Conservation (phyloP, 2,797 vertebrate species). For the Sebastes wilsoni region DNA sequence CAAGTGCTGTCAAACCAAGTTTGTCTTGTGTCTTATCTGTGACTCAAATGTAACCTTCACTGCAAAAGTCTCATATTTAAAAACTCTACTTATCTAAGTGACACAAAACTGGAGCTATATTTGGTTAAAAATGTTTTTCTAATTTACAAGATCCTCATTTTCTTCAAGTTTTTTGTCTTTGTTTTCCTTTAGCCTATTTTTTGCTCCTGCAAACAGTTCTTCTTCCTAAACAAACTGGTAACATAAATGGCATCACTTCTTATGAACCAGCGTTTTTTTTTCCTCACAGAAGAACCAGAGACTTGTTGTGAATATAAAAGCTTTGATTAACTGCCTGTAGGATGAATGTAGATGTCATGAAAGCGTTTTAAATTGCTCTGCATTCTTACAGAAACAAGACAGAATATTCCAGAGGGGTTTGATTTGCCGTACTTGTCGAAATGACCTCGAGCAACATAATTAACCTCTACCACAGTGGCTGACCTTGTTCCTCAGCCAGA, state of each 20-base stretch:
- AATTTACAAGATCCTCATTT: background rate
- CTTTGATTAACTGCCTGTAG: slow-evolving; percentile 16
- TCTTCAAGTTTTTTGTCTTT: background rate
- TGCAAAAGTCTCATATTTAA: background rate
- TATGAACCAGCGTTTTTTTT: background rate
- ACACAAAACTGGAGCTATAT: background rate
- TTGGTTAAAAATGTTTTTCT: background rate
- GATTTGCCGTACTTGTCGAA: background rate
- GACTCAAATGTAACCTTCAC: background rate
- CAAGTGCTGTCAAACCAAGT: background rate
- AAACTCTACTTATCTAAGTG: background rate
- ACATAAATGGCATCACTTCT: slow-evolving; percentile 20
- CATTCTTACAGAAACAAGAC: background rate
- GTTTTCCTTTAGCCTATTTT: background rate
- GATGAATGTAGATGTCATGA: slow-evolving; percentile 10
- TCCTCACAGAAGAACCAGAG: background rate
- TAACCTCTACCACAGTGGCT: slow-evolving; percentile 13
- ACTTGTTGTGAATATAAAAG: slow-evolving; percentile 1
- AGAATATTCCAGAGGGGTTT: background rate
- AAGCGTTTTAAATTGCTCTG: background rate
- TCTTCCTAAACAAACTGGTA: slow-evolving; percentile 12
- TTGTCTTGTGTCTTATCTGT: slow-evolving; percentile 1
- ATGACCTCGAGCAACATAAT: slow-evolving; percentile 30
- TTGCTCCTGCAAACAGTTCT: background rate
- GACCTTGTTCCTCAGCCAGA: slow-evolving; percentile 30